Conservation (phyloP, 2,888 invertebrate species). For the Spisula subtruncata region DNA sequence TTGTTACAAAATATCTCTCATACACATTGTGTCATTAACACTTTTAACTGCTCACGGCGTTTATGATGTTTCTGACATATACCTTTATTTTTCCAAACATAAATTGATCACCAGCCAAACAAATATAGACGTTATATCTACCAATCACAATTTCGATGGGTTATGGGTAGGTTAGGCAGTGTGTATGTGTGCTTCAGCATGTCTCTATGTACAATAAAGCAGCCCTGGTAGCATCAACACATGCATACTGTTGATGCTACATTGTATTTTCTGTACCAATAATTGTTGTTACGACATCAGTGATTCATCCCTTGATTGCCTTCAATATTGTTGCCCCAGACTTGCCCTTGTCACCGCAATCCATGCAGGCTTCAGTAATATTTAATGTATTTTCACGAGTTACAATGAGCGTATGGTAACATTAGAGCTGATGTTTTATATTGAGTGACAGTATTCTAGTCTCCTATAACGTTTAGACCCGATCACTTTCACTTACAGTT, state of each 20-base stretch:
- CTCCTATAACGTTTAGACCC: neutral
- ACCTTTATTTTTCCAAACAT: too few relatives aligned
- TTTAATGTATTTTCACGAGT: slow-evolving; percentile 18
- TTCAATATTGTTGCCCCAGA: neutral
- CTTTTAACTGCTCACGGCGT: too few relatives aligned
- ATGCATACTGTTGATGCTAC: neutral
- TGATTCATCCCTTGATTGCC: slow-evolving; percentile 5
- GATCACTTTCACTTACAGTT: neutral
- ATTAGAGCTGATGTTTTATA: neutral
- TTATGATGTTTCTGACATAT: too few relatives aligned
- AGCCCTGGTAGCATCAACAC: neutral
- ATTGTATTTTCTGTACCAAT: neutral
- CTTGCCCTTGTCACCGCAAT: neutral
- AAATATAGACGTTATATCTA: too few relatives aligned
- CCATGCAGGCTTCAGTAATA: slow-evolving; percentile 12
- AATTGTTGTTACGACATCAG: neutral
- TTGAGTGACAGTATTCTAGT: neutral
- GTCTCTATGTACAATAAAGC: too few relatives aligned
- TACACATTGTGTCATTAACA: too few relatives aligned
- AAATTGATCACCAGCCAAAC: too few relatives aligned
- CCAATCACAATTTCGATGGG: too few relatives aligned
- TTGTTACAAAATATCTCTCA: too few relatives aligned
- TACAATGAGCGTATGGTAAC: neutral
- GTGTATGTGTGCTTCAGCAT: neutral
- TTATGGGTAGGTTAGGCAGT: too few relatives aligned